Base-by-base conservation (phyloP, 2,888 invertebrate genomes). In the Pimpla rufipes region DNA sequence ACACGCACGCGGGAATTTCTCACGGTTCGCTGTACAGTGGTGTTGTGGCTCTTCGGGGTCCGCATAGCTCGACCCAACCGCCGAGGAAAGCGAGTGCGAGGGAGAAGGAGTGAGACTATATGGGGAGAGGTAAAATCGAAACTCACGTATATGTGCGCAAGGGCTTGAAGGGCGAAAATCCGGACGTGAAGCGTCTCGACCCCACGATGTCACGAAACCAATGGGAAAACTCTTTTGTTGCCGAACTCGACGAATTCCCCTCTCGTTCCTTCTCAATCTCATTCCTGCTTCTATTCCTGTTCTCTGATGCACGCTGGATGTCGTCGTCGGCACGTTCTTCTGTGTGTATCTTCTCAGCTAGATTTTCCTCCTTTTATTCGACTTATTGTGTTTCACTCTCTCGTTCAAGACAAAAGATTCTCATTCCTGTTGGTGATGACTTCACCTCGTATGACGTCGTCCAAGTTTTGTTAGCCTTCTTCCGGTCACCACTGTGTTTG, bases 201-300 rank as follows among this genome's bases (percentile, higher is more conserved):
- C 64, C 71, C 50, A 71, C 40, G 16, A 59, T 62, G 67, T 83
- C 68, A 57, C 50, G 59, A 68, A 80, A 64, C 35, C 62, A 78
- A 78, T 74, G 70, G 55, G 35, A 83, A 83, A 77, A 77, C n/a
- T 70, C 83, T 80, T 78, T 83, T 83, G 77, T 83, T 21, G 80
- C 73, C 73, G 23, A 45, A 68, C 71, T 68, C 83, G 80, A 66
- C 37, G 73, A 78, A 35, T 47, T 45, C 64, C 45, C 45, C 42
- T 21, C 68, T 50, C 55, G 35, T 57, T 73, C 79, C 66, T 37
- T 18, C 67, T 68, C 50, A 62, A 74, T 80, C 59, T 50, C 47
- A 59, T 35, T 59, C 11, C 55, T 73, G 11, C 55, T 16, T 35
- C 37, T 16, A 35, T 76, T 68, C 29, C 66, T 64, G n/a, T 66